phyloP scores from a whole-genome alignment of 2,888 invertebrate genomes.

The Eretmocerus hayati region DNA sequence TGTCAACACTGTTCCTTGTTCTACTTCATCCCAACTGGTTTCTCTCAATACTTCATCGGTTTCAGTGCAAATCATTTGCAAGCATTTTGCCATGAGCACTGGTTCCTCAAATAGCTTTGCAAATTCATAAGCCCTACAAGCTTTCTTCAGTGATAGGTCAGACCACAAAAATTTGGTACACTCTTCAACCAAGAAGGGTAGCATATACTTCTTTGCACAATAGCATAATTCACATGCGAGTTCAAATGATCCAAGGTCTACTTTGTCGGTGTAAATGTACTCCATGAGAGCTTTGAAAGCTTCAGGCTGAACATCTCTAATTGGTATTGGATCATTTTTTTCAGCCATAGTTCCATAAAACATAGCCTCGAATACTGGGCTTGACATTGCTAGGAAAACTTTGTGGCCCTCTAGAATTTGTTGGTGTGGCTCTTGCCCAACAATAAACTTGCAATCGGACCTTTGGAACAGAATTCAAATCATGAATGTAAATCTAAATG shows the following conservation, averaged over 20 bases:
- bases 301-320: slow-evolving; percentile 78
- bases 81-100: slow-evolving; percentile 71
- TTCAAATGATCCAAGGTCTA: slow-evolving; percentile 74
- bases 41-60: slow-evolving; percentile 70
- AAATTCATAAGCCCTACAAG: slow-evolving; percentile 79
- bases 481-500: too few relatives aligned
- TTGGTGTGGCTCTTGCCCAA: slow-evolving; percentile 67
- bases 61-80: slow-evolving; percentile 71
- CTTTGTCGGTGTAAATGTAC: slow-evolving; percentile 74
- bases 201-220: slow-evolving; percentile 82
- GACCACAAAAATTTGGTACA: slow-evolving; percentile 79
- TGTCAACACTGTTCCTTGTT: slow-evolving; percentile 65
- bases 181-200: slow-evolving; percentile 74
- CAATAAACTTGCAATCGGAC: slow-evolving; percentile 74
- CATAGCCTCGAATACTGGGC: slow-evolving; percentile 81
- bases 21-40: slow-evolving; percentile 70
- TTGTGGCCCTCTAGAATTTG: slow-evolving; percentile 70
- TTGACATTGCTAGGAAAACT: slow-evolving; percentile 75
- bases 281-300: slow-evolving; percentile 76
- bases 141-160: slow-evolving; percentile 70
- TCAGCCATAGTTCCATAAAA: slow-evolving; percentile 80
- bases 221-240: slow-evolving; percentile 82
- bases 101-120: slow-evolving; percentile 78
- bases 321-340: slow-evolving; percentile 67
- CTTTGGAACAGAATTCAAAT: slow-evolving; percentile 1